Base-by-base conservation (phyloP, 2,888 invertebrate species). In the Coelopa pilipes region DNA sequence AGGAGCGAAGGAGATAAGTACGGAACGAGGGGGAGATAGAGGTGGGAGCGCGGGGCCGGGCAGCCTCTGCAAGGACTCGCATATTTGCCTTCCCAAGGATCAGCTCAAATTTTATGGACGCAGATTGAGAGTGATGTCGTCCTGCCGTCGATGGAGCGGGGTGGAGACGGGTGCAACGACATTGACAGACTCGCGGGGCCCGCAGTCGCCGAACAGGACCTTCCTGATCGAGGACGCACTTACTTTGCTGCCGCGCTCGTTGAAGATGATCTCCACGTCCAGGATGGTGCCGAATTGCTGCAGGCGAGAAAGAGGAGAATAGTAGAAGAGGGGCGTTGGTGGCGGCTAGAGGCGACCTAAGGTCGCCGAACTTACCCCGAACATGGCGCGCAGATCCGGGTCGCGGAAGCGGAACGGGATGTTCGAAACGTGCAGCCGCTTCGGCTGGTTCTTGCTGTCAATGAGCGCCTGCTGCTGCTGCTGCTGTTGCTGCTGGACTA, bases 211-310 rank as follows among this genome's bases (percentile, higher is more conserved):
- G n/a, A n/a, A n/a, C 34, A 34, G 34, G 34, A 34, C 34, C 34
- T 7, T 34, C 3, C 53, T 17, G 55, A 17, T 19, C 19, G 49
- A 17, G n/a, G 57, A 4, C 0, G 59, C 76, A 88, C 96, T 93
- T 94, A 99, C 99, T 97, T 99, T 99, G 84, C 98, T 98, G 89
- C 99, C 99, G 83, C 99, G 92, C 90, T 99, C 99, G 90, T 99
- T 99, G 92, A 99, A 99, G 89, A 99, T 99, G 87, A 99, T 99
- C 93, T 99, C 99, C 89, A 98, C 99, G 90, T 99, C 99, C 89
- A 98, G 92, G 88, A 99, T 99, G 86, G 95, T 93, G 88, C 99
- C 99, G 90, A 96, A 99, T 94, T 98, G 97, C 97, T 98, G 78
- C 68, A 76, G 78, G 76, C 75, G 77, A 78, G 76, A 75, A 73